These are phyloP conservation scores for Taxidea taxus DNA, from an alignment of 2,113 vertebrate species.

Conservation along the genomic window DNA sequence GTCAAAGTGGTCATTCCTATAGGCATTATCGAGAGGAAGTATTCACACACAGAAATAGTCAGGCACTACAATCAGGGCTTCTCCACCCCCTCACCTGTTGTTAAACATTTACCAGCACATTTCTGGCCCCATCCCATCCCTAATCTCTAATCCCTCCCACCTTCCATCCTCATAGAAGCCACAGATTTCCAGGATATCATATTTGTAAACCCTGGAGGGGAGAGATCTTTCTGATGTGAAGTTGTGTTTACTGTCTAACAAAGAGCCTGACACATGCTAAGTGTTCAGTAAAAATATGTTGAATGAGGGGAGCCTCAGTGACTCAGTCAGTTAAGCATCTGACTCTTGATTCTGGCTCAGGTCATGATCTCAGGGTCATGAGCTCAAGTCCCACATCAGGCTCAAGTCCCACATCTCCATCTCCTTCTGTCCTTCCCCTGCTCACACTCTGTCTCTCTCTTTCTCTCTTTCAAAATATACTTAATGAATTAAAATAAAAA, in stretches of 20 bases:
- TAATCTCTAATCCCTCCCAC: background rate
- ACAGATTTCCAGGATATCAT: background rate
- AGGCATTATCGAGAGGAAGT: background rate
- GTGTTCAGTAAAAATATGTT: background rate
- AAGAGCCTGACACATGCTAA: background rate
- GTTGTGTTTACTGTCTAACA: background rate
- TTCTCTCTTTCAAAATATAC: background rate
- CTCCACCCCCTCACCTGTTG: fast-evolving
- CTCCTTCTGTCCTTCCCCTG: background rate
- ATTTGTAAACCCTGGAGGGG: background rate
- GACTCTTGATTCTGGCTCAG: background rate
- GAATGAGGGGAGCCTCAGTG: background rate
- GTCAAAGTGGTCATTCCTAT: fast-evolving
- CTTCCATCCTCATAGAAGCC: background rate
- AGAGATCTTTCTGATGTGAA: background rate
- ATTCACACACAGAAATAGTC: background rate
- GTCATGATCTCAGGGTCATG: background rate
- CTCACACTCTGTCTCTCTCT: background rate
- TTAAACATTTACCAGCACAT: background rate
- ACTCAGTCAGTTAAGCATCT: background rate
- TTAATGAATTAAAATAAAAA: background rate
- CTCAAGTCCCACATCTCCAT: background rate
- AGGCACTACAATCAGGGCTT: background rate
- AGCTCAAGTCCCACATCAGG: background rate
- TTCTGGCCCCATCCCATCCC: background rate